Evolutionary conservation across 2,888 invertebrate species (phyloP), one percentile per base, ranked within the genome.

Genomic region (Deilephila porcellus): DNA sequence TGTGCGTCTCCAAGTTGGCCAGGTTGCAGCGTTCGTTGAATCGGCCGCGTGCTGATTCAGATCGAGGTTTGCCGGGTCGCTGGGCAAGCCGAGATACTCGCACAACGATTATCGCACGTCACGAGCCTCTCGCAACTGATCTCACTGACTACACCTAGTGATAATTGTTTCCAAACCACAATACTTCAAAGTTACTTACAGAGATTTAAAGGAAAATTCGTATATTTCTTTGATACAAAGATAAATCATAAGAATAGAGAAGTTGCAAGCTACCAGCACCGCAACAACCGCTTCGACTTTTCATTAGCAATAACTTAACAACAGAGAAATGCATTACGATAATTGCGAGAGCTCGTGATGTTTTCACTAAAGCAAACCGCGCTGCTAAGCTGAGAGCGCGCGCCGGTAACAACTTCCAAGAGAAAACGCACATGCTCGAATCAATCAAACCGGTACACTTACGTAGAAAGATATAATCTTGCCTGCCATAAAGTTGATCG

Each of bases 261-360:
- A 29, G 60, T 71, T 60, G 32, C 60, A 25, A 62, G 86, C 88
- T 85, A 75, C 76, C 75, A 88, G 89, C 86, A 76, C 80, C 81
- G 81, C 86, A 88, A 88, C 87, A 89, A 90, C 82, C 81, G 87
- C 80, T 86, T 83, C 80, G 87, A 87, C 84, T 88, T 93, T 91
- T 90, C 90, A 91, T 91, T 92, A 90, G 89, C 91, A 92, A 86
- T 91, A 91, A 92, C 89, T 91, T 91, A 88, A 83, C 82, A 84
- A 79, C 78, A 80, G 80, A 81, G 84, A 86, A 73, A 85, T 83
- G 82, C 77, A 80, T 81, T 84, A 84, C 80, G 81, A 82, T 84
- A 81, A 86, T 85, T 78, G 80, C 77, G 77, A 80, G 76, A 81
- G 80, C 77, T 81, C 80, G 80, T 78, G 81, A 85, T 83, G 80